Evolutionary conservation across 2,113 vertebrate species (phyloP).

Genomic region (Labeo catla): DNA sequence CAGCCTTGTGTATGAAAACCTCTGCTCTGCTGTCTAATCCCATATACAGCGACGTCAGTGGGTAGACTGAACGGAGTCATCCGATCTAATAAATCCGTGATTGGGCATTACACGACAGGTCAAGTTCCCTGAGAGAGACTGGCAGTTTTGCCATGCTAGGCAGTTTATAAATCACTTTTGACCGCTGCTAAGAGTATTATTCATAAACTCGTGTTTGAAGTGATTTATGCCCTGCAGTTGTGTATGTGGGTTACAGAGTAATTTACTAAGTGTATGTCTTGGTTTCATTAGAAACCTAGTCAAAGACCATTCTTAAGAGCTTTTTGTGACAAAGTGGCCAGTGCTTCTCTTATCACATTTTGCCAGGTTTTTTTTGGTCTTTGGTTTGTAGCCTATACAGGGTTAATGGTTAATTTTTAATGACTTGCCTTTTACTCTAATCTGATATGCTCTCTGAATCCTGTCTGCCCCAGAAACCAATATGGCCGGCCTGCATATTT

Average conservation of each 20-base stretch:
- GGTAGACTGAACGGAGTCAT: not conserved
- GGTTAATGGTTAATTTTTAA: constrained; percentile 16
- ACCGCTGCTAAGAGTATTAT: not conserved
- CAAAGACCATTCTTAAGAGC: not conserved
- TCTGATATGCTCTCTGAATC: constrained; percentile 8
- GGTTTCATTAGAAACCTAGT: not conserved
- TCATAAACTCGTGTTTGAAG: not conserved
- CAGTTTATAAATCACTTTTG: not conserved
- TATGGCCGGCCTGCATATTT: not conserved
- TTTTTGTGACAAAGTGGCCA: not conserved
- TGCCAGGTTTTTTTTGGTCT: not conserved
- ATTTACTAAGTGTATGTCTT: not conserved
- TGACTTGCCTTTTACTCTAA: not conserved
- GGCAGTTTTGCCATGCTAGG: not conserved
- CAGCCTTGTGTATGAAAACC: not conserved
- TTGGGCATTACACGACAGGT: constrained; percentile 1
- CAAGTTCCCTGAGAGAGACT: not conserved
- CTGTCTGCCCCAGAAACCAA: not conserved
- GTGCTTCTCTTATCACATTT: not conserved
- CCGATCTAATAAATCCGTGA: constrained; percentile 41
- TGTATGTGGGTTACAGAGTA: not conserved
- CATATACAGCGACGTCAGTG: constrained; percentile 3
- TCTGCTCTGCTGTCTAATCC: constrained; percentile 1
- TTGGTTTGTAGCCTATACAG: not conserved
- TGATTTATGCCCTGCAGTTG: not conserved